These are phyloP conservation scores for Actinia tenebrosa DNA, from an alignment of 64 coral and sea anemone genomes.

Conservation along the genomic window DNA sequence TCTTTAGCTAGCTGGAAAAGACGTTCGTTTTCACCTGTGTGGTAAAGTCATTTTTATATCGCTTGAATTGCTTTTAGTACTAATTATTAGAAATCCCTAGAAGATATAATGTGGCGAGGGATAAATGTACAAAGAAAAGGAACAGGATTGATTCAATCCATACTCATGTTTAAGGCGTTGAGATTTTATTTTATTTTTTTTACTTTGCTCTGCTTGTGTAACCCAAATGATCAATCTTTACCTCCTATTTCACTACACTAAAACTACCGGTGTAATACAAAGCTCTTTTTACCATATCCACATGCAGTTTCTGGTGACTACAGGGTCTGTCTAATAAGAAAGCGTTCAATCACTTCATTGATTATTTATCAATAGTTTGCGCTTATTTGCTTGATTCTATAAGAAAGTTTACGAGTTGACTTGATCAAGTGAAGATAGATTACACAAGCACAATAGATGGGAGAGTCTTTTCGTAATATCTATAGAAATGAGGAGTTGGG, in stretches of 20 bases:
- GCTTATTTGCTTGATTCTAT: slow-evolving; percentile 11
- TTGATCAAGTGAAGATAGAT: not conserved
- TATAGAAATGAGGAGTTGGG: not conserved
- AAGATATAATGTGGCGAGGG: too few species aligned
- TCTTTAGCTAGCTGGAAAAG: not conserved
- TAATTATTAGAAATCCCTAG: not conserved
- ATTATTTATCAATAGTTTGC: slow-evolving; percentile 1
- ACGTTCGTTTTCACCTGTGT: not conserved
- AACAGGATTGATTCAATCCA: not conserved
- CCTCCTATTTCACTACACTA: not conserved
- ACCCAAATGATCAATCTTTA: too few species aligned
- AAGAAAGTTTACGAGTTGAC: slow-evolving; percentile 7
- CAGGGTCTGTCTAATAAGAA: not conserved
- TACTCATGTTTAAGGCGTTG: too few species aligned
- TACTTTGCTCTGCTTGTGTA: too few species aligned
- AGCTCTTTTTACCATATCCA: not conserved
- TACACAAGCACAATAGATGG: not conserved
- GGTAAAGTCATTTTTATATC: not conserved
- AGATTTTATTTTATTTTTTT: not conserved
- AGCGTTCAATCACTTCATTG: not conserved
- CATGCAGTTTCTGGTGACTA: not conserved
- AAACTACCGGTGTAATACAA: not conserved
- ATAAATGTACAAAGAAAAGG: not conserved
- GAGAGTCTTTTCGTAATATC: not conserved
- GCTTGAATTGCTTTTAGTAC: not conserved